Conservation (phyloP, 30 jellyfish, hydroid and myxozoan species). For the Aurelia aurita region DNA sequence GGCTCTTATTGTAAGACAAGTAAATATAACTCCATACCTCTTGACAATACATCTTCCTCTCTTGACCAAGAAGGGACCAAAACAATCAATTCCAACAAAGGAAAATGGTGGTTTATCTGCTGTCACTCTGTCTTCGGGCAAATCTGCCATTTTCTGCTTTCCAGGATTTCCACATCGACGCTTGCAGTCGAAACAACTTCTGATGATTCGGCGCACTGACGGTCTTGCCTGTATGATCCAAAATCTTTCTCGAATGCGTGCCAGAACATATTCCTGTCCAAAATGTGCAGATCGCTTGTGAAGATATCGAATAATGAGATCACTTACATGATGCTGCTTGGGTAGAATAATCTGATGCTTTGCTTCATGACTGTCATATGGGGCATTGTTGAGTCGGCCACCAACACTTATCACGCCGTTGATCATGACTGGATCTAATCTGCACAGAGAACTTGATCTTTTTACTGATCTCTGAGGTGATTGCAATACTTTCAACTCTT, state of each 20-base stretch:
- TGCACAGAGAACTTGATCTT: constrained; percentile 23
- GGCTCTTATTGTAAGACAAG: constrained; percentile 59
- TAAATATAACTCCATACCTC: constrained; percentile 68
- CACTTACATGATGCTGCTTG: no score
- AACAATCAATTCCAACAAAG: constrained; percentile 57
- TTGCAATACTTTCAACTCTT: constrained; percentile 26
- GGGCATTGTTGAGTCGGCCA: constrained; percentile 13
- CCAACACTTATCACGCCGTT: no score
- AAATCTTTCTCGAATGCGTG: no score
- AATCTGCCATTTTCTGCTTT: constrained; percentile 56
- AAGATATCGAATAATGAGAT: no score
- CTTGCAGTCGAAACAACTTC: no score
- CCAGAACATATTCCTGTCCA: no score
- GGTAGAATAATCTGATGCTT: no score
- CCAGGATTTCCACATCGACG: constrained; percentile 8
- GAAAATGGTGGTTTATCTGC: constrained; percentile 65
- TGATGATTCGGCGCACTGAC: no score
- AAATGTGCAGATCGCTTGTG: no score
- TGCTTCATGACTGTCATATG: no score
- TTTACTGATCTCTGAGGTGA: neutral
- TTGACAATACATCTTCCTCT: constrained; percentile 37
- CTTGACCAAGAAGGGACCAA: constrained; percentile 57
- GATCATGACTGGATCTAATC: constrained; percentile 33
- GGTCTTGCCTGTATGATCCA: no score
- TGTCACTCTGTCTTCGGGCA: constrained; percentile 53